Evolutionary conservation across 2,113 vertebrate species (phyloP), one percentile per base, ranked within the genome.

Genomic region (Asarcornis scutulata): DNA sequence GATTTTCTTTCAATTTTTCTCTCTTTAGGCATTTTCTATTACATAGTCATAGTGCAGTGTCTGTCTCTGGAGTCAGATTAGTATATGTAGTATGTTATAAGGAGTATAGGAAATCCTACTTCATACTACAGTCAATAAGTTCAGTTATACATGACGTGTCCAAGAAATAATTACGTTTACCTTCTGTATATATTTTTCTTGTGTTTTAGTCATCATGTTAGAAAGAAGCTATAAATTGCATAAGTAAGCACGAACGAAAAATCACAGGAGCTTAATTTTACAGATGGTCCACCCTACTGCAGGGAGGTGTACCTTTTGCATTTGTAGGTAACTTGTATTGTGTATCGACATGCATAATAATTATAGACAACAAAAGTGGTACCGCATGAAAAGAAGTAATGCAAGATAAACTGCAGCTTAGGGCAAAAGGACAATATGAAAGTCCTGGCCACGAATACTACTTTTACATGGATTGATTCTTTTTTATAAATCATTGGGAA

Each of bases 1-100:
- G n/a, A 25, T 86, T 92, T 80, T 88, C n/a, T 86, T 83, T 66
- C n/a, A 93, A 4, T 91, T 91, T n/a, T 83, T 92, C 23, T 83
- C 31, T 91, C 62, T 82, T 71, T 29, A 64, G 36, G 14, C 81
- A 44, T 56, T 86, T 92, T 86, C 29, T 82, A 42, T 68, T 16
- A 38, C n/a, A 13, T 17, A 68, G 42, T 29, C 20, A 60, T 63
- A 86, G 66, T 60, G 25, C 2, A 31, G 50, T 2, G 3, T 72
- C 48, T 92, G 23, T 64, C 48, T 92, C 73, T 82, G 9, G 38
- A 69, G 26, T 84, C 7, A 56, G 31, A 62, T 72, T 84, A 66
- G 52, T 75, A 9, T 40, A 53, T 34, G 48, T 66, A 62, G 3
- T 42, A 62, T 74, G 22, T 55, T 56, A 76, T 73, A 91, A 79